A percentile compares a stretch with the other conserved stretches of the same genome.
These are phyloP conservation scores for Vidua chalybeata DNA, from an alignment of 2,113 vertebrate genomes.

Conservation along the genomic window DNA sequence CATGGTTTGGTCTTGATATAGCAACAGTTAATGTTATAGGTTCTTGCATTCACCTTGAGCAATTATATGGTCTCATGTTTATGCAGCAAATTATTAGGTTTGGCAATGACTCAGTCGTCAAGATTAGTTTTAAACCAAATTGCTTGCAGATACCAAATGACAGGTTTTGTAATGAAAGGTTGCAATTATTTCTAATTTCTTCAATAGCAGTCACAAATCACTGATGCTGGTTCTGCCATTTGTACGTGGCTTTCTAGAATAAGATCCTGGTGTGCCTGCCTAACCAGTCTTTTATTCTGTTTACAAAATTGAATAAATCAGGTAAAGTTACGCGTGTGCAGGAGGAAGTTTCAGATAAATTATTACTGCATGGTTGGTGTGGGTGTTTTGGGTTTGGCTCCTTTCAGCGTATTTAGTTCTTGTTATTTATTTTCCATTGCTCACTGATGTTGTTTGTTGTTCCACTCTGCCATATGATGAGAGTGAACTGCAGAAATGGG, in stretches of 20 bases:
- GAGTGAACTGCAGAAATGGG: background rate
- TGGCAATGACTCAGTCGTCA: conserved; percentile 43
- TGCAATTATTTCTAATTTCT: conserved; percentile 66
- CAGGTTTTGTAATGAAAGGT: conserved; percentile 48
- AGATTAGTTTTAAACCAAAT: conserved; percentile 34
- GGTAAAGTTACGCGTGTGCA: background rate
- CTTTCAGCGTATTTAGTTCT: background rate
- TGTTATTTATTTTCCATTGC: background rate
- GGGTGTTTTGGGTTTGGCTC: background rate
- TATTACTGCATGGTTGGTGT: background rate
- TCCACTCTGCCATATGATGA: background rate
- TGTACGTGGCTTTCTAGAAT: background rate
- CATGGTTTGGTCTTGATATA: background rate
- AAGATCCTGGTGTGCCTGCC: background rate
- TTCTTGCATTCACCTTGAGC: conserved; percentile 39
- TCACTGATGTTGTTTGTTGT: background rate
- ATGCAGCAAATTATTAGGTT: conserved; percentile 28
- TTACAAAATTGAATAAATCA: conserved; percentile 5
- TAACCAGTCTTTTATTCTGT: background rate
- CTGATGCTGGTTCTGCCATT: conserved; percentile 22
- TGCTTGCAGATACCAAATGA: conserved; percentile 50
- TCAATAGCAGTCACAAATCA: conserved; percentile 27
- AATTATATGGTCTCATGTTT: conserved; percentile 41
- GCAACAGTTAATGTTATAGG: background rate
- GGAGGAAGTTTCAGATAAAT: background rate